Evolutionary conservation across 2,888 invertebrate species (phyloP).

Genomic region (Cataglyphis albicans): DNA sequence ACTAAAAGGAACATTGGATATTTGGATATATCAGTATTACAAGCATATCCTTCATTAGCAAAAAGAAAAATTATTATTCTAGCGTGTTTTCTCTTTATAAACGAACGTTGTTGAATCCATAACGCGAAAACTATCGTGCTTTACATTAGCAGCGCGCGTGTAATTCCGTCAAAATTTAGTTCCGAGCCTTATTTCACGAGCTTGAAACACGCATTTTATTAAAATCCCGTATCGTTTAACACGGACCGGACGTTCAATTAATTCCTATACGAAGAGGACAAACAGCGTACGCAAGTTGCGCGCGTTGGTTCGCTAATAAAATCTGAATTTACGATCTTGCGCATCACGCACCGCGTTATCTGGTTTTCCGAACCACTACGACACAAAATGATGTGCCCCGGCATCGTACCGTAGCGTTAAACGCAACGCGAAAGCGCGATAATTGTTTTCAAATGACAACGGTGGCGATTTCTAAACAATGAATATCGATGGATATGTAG

Average conservation of each 20-base stretch:
- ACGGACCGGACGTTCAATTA: constrained; percentile 66
- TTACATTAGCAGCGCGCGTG: background rate
- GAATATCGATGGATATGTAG: constrained; percentile 72
- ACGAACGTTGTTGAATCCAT: constrained; percentile 7
- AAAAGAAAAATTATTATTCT: background rate
- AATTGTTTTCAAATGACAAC: constrained; percentile 77
- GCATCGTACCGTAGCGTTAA: constrained; percentile 70
- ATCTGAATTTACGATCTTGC: constrained; percentile 75
- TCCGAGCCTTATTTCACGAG: constrained; percentile 22
- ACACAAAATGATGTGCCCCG: constrained; percentile 74
- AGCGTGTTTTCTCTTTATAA: constrained; percentile 7
- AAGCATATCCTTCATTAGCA: background rate
- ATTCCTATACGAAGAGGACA: constrained; percentile 54
- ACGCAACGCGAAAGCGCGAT: constrained; percentile 72
- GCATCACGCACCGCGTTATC: constrained; percentile 73
- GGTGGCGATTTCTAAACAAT: constrained; percentile 71
- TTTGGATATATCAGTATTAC: background rate
- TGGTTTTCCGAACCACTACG: constrained; percentile 76
- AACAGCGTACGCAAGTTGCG: constrained; percentile 13
- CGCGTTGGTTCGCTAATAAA: constrained; percentile 71
- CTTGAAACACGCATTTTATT: constrained; percentile 53
- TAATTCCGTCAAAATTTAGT: constrained; percentile 6
- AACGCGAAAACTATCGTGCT: constrained; percentile 29
- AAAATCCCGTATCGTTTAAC: constrained; percentile 58
- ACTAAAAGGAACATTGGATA: background rate